Base-by-base conservation (phyloP, 2,113 vertebrate genomes). In the Sterna hirundo region DNA sequence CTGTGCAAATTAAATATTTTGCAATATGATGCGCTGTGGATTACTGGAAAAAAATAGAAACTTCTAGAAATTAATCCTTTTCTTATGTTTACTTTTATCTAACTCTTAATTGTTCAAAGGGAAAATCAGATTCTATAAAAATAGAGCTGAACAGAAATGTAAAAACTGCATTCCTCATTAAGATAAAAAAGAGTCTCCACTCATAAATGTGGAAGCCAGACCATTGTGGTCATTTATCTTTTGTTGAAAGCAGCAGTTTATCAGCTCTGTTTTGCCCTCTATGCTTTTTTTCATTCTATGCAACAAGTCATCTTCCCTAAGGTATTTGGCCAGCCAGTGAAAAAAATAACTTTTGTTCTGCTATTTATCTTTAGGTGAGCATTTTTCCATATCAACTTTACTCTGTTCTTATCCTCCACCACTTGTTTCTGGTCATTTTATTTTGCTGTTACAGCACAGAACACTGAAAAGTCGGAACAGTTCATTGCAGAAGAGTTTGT, bases 161-260 rank as follows among this genome's bases (percentile, higher is more conserved):
- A 95, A 96, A 94, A 78, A 46, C 51, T 94, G 27, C 44, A 82
- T 75, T 38, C 79, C 79, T 96, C 70, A 79, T 92, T 95, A 92
- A 95, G 78, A 95, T 93, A 95, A 95, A 97, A 93, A 84, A 72
- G 49, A 44, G 68, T 96, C 69, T 96, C 42, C 25, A 16, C 60
- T 97, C 47, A 40, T 95, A 95, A 94, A 62, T 79, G 58, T 91
- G 70, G 88, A 91, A 95, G 47, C 80, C 65, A 96, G 47, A 94
- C 40, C 61, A 85, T 25, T 88, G 36, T 22, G 70, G 69, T 76
- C 81, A 83, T 98, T 96, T 94, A 86, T 98, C 96, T 97, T 91
- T 79, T 83, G 58, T 81, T 97, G 93, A 97, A 97, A 97, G 72
- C 22, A 90, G 80, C 46, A 87, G 92, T 97, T 97, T 96, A 97